Evolutionary conservation across 92 coral and sea anemone species (phyloP).

Genomic region (Parazoanthus atlanticus): DNA sequence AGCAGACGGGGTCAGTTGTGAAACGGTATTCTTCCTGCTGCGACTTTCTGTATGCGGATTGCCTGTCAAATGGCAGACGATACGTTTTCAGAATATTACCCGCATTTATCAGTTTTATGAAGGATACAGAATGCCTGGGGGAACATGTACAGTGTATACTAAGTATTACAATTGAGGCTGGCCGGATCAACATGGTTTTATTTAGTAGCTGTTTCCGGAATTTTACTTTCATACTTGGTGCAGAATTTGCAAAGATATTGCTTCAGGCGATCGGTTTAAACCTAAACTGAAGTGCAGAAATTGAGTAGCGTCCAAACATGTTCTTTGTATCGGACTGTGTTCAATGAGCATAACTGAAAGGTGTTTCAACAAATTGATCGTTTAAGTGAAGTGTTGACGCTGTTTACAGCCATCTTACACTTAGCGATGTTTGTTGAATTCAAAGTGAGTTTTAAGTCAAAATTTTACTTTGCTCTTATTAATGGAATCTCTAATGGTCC

Average conservation of each 20-base stretch:
- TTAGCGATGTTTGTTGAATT: neutral
- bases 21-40: neutral
- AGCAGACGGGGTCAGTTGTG: neutral
- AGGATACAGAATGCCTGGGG: neutral
- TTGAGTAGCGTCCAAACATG: neutral
- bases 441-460: neutral
- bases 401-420: neutral
- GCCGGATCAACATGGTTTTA: neutral
- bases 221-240: neutral
- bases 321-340: neutral
- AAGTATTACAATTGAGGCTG: neutral
- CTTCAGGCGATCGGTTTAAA: neutral
- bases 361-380: neutral
- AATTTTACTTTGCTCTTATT: neutral
- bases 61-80: constrained; percentile 12
- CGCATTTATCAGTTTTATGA: no score
- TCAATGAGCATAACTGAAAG: neutral
- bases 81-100: neutral
- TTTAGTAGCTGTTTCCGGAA: neutral
- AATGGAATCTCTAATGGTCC: neutral
- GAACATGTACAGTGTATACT: neutral
- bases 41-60: neutral
- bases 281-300: neutral
- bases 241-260: no score
- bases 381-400: neutral